Evolutionary conservation across 2,888 invertebrate species (phyloP).

Genomic region (Lutraria lutraria): DNA sequence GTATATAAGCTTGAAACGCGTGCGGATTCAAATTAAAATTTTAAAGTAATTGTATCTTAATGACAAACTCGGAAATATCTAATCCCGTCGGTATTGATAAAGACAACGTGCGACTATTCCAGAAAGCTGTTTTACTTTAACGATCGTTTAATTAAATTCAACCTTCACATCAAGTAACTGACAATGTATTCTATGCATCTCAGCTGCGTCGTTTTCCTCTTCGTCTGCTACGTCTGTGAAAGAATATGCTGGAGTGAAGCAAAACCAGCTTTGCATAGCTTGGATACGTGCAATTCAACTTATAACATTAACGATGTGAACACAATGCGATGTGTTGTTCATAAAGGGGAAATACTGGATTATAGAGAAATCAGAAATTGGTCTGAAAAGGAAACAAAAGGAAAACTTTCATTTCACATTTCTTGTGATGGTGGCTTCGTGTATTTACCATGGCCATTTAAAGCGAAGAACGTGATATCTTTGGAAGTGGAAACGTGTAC

Average conservation of each 20-base stretch:
- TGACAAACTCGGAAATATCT: neutral
- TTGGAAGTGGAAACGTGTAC: constrained; percentile 55
- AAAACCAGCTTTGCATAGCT: neutral
- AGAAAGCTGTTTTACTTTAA: neutral
- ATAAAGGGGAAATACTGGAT: constrained; percentile 56
- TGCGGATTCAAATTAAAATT: neutral
- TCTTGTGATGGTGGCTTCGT: constrained; percentile 50
- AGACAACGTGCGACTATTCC: neutral
- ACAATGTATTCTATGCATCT: neutral
- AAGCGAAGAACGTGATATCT: constrained; percentile 55
- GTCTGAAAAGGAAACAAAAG: constrained; percentile 48
- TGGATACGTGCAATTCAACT: neutral
- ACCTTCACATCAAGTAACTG: neutral
- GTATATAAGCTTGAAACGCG: neutral
- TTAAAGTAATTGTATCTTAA: neutral
- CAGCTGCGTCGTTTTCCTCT: neutral
- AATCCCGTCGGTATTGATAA: neutral
- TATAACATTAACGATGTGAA: neutral
- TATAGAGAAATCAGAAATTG: constrained; percentile 54
- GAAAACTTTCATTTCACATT: constrained; percentile 48
- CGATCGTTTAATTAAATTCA: neutral
- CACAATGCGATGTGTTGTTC: constrained; percentile 46
- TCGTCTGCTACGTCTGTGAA: neutral
- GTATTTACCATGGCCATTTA: constrained; percentile 69
- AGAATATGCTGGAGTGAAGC: neutral